A percentile compares a stretch with the other conserved stretches of the same genome.
phyloP scores from a whole-genome alignment of 1,140 invertebrate species.

The Brachionus calyciflorus region DNA sequence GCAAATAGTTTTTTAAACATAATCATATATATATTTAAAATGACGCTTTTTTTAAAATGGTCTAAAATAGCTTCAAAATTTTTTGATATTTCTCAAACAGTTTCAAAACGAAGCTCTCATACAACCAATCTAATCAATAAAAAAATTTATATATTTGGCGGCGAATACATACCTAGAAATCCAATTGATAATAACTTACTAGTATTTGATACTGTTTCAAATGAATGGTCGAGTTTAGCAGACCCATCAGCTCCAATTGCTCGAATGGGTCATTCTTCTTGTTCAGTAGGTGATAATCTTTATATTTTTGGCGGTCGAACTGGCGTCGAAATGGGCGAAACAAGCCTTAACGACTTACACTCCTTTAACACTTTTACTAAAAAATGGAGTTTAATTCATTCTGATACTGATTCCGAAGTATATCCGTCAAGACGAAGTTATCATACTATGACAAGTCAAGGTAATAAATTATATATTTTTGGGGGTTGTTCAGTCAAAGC shows the following conservation, averaged over 20 bases:
- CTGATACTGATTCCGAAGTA: slow-evolving; percentile 17
- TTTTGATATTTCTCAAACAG: too few species aligned
- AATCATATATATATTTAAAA: too few species aligned
- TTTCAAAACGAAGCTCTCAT: slow-evolving; percentile 49
- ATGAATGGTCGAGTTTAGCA: neutral
- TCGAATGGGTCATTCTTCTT: neutral
- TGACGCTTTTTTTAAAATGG: too few species aligned
- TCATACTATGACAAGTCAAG: slow-evolving; percentile 49
- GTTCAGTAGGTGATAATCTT: neutral
- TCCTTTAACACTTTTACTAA: slow-evolving; percentile 47
- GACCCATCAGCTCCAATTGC: neutral
- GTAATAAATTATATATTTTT: slow-evolving; percentile 49
- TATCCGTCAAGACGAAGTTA: slow-evolving; percentile 49
- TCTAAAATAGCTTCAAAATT: too few species aligned
- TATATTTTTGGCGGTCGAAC: slow-evolving; percentile 51
- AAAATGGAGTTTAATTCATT: slow-evolving; percentile 46
- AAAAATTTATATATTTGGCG: slow-evolving; percentile 50
- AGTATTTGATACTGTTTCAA: neutral
- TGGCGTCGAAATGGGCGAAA: slow-evolving; percentile 48
- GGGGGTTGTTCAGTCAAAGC: slow-evolving; percentile 49
- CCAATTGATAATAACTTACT: slow-evolving; percentile 50
- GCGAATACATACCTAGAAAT: slow-evolving; percentile 49
- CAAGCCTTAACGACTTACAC: slow-evolving; percentile 48
- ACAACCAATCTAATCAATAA: slow-evolving; percentile 47
- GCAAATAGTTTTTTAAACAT: too few species aligned